Evolutionary conservation across 2,888 invertebrate genomes (phyloP).

Genomic region (Eristalinus aeneus): DNA sequence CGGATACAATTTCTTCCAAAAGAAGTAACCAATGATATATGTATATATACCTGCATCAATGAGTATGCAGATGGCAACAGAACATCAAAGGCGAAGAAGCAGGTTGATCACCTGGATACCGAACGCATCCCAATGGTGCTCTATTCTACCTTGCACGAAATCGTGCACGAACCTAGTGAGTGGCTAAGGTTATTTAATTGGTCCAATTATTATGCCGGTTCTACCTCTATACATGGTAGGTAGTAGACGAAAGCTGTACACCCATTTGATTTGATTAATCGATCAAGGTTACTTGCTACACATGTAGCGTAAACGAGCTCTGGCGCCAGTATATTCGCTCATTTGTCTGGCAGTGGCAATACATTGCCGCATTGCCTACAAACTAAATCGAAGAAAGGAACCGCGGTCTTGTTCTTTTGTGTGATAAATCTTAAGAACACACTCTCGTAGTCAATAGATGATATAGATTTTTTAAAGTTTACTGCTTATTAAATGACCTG

Average conservation of each 20-base stretch:
- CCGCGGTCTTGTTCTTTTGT: conserved; percentile 59
- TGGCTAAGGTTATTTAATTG: conserved; percentile 69
- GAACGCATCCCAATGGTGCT: conserved; percentile 62
- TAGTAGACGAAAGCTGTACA: conserved; percentile 62
- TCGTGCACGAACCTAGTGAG: conserved; percentile 67
- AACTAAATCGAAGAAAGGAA: conserved; percentile 48
- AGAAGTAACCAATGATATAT: conserved; percentile 27
- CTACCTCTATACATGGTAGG: conserved; percentile 53
- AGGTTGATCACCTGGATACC: conserved; percentile 57
- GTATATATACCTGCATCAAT: conserved; percentile 38
- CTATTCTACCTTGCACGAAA: conserved; percentile 66
- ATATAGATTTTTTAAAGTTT: conserved; percentile 67
- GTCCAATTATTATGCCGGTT: conserved; percentile 69
- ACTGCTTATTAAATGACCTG: conserved; percentile 67
- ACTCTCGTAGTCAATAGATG: conserved; percentile 41
- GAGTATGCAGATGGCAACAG: conserved; percentile 63
- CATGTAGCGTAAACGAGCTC: conserved; percentile 62
- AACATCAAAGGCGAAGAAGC: conserved; percentile 43
- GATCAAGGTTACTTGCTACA: conserved; percentile 69
- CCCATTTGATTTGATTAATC: conserved; percentile 71
- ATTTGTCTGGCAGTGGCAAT: conserved; percentile 51
- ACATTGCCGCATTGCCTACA: conserved; percentile 21
- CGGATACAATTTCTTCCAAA: conserved; percentile 6
- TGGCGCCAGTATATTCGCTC: conserved; percentile 64
- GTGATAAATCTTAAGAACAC: conserved; percentile 65